phyloP scores from a whole-genome alignment of 1,140 invertebrate genomes.

The Drosophila hydei region DNA sequence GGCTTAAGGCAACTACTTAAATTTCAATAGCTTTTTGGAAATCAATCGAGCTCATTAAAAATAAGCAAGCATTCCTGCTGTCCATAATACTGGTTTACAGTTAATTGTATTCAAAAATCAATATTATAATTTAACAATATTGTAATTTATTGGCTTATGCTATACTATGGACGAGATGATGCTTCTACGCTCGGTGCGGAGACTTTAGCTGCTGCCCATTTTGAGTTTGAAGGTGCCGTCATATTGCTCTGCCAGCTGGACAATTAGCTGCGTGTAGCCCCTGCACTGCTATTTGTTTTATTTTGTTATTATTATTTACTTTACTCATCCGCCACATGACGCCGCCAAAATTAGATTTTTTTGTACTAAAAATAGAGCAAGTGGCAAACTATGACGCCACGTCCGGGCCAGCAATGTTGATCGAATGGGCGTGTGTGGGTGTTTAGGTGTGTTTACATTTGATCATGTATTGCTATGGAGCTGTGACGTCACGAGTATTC shows the following conservation, averaged over 20 bases:
- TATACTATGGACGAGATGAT: too few relatives aligned
- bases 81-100: too few relatives aligned
- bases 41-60: too few relatives aligned
- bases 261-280: slow-evolving; percentile 37
- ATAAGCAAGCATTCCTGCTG: too few relatives aligned
- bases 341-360: slow-evolving; percentile 8
- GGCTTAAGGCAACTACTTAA: too few relatives aligned
- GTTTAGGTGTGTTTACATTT: slow-evolving; percentile 27
- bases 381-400: slow-evolving; percentile 16
- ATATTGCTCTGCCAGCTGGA: slow-evolving; percentile 36
- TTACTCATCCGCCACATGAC: slow-evolving; percentile 2
- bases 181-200: too few relatives aligned
- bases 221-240: slow-evolving; percentile 64
- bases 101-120: too few relatives aligned
- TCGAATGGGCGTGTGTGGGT: slow-evolving; percentile 16
- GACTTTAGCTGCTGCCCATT: slow-evolving; percentile 60
- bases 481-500: slow-evolving; percentile 9
- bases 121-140: too few relatives aligned
- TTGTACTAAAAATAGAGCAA: slow-evolving; percentile 13
- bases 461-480: background rate
- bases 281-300: slow-evolving; percentile 8
- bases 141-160: too few relatives aligned
- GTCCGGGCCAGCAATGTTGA: slow-evolving; percentile 10
- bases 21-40: too few relatives aligned
- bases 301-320: background rate